Evolutionary conservation across 2,888 invertebrate species (phyloP), one percentile per base, ranked within the genome.

Genomic region (Troides aeacus): DNA sequence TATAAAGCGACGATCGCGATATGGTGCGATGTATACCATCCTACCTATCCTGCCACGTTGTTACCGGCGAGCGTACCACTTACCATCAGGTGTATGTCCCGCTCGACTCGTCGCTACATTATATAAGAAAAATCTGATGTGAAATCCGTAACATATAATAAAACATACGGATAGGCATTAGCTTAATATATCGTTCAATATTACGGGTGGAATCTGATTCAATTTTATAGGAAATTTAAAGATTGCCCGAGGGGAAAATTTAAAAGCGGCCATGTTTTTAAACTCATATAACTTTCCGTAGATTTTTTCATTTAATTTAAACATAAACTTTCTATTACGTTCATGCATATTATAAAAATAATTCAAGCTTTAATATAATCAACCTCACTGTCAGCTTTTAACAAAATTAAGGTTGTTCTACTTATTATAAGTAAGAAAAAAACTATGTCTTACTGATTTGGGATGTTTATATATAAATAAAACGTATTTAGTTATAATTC

Each of bases 201-300:
- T 24, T 23, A 58, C 57, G 23, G 15, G 8, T 23, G 23, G 23
- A 23, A 64, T 57, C 58, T 36, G 58, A 64, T 58, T 58, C 58
- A 64, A 64, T 64, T 57, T 64, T 64, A 58, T 8, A 64, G 39
- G 64, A 58, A 23, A 64, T 64, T 64, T 64, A 57, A 64, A 64
- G 36, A 64, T 64, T 58, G 58, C 18, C 64, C 23, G 64, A 57
- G 58, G 42, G 64, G 58, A 64, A 57, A 64, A 58, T 24, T 57
- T 58, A 57, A 24, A 42, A n/a, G 64, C 39, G 15, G 57, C 42
- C 36, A 12, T 17, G 3, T 23, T 58, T 58, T 58, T 58, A 58
- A 58, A 23, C 57, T 7, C 10, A 23, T 58, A 24, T 23, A n/a
- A 58, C 8, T 58, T 58, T 23, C 53, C 18, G 0, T 7, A 0